These are phyloP conservation scores for Botrylloides violaceus DNA, from an alignment of 23 tunicate species.

Conservation along the genomic window DNA sequence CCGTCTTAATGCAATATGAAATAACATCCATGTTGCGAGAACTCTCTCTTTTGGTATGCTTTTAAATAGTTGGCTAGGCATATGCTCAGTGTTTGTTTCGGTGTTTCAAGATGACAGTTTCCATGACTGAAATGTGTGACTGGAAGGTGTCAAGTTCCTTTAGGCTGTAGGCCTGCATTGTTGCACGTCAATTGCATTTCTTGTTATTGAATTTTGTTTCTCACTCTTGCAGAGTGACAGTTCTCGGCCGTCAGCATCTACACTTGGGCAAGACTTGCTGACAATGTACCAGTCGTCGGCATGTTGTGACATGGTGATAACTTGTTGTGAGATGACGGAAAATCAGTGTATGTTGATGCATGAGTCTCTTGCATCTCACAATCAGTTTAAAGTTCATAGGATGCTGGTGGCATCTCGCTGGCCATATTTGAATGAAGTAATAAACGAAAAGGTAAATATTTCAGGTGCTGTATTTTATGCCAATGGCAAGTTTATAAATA, in stretches of 20 bases:
- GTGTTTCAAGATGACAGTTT: too few relatives aligned
- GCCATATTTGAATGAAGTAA: constrained; percentile 9
- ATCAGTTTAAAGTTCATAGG: constrained; percentile 24
- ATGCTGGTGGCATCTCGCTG: constrained; percentile 20
- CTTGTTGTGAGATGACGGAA: constrained; percentile 5
- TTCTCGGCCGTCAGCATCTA: constrained; percentile 19
- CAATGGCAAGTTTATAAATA: background rate
- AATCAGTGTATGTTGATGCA: background rate
- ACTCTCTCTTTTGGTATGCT: constrained; percentile 5
- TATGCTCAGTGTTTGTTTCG: background rate
- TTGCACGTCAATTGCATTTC: too few relatives aligned
- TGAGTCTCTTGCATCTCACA: background rate
- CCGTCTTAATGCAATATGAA: constrained; percentile 54
- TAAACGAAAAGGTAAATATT: background rate
- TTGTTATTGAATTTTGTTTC: background rate
- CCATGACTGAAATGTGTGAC: background rate
- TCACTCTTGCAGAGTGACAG: constrained; percentile 41
- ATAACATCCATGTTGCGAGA: constrained; percentile 49
- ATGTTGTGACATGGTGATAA: constrained; percentile 35
- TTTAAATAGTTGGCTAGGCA: background rate
- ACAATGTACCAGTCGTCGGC: constrained; percentile 13
- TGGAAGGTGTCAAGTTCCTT: too few relatives aligned
- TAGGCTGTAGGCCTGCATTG: too few relatives aligned
- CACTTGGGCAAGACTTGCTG: constrained; percentile 30
- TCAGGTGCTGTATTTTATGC: background rate